Percentiles rank a stretch among this genome's conserved stretches.
Conservation (phyloP, 2,113 vertebrate species). For the Miniopterus natalensis region DNA sequence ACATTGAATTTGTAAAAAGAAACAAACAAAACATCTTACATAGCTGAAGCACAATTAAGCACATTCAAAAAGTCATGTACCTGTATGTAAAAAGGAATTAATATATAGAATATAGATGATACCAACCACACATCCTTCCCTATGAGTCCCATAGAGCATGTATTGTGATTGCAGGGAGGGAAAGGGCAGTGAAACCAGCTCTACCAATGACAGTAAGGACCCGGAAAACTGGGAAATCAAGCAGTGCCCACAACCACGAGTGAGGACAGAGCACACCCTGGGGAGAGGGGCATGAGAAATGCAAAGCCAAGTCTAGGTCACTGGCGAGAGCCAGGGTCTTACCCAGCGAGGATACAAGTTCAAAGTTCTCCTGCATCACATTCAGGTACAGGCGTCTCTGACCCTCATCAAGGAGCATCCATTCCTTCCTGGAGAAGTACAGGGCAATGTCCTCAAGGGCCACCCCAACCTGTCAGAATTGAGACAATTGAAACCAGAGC, state of each 20-base stretch:
- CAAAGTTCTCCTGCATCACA: not conserved
- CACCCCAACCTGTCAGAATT: not conserved
- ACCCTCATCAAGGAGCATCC: not conserved
- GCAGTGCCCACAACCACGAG: not conserved
- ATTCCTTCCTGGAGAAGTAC: not conserved
- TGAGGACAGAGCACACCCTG: not conserved
- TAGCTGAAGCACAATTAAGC: not conserved
- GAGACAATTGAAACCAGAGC: not conserved
- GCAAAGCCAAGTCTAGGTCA: not conserved
- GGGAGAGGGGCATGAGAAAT: not conserved
- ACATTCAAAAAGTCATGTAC: not conserved
- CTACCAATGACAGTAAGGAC: not conserved
- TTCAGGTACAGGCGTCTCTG: not conserved
- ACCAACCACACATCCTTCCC: not conserved
- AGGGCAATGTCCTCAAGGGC: not conserved
- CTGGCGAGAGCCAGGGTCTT: not conserved
- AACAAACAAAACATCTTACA: not conserved
- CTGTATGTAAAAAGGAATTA: not conserved
- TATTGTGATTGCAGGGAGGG: not conserved
- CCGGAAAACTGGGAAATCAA: not conserved
- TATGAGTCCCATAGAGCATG: not conserved
- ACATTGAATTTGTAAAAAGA: not conserved
- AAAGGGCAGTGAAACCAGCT: not conserved
- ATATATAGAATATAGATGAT: not conserved
- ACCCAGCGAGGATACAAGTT: not conserved